Percentiles rank a stretch among this genome's conserved stretches.
Evolutionary conservation across 2,113 vertebrate species (phyloP).

Genomic region (Ascaphus truei): DNA sequence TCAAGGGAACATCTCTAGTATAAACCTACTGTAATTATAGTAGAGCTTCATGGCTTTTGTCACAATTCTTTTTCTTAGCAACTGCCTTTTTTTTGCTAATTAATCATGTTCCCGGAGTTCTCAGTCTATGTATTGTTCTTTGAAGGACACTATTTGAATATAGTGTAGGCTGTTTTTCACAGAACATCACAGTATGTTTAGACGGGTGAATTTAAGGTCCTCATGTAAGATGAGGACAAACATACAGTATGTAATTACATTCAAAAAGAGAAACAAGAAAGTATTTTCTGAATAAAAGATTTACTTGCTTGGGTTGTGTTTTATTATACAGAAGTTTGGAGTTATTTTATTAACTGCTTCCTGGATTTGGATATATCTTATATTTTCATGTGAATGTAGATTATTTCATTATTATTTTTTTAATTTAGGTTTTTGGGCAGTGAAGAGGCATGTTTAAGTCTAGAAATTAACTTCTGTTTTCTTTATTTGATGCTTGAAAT

Average conservation of each 20-base stretch:
- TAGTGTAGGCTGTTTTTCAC: not conserved
- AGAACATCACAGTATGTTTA: not conserved
- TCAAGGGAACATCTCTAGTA: too few relatives aligned
- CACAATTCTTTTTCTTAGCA: not conserved
- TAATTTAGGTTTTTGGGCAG: not conserved
- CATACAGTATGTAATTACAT: not conserved
- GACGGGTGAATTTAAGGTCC: not conserved
- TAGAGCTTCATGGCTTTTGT: not conserved
- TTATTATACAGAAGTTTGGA: too few relatives aligned
- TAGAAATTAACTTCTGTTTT: not conserved
- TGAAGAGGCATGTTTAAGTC: not conserved
- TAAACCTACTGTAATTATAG: not conserved
- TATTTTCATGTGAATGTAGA: too few relatives aligned
- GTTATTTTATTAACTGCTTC: too few relatives aligned
- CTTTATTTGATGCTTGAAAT: not conserved
- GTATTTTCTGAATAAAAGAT: not conserved
- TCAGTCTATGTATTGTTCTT: slow-evolving; percentile 12
- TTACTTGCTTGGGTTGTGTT: too few relatives aligned
- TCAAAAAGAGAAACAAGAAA: not conserved
- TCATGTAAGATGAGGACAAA: not conserved
- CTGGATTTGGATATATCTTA: too few relatives aligned
- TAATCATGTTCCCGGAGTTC: slow-evolving; percentile 1
- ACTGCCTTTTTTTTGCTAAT: not conserved
- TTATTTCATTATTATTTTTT: too few relatives aligned
- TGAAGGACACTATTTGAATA: slow-evolving; percentile 16